Evolutionary conservation across 2,888 invertebrate species (phyloP).

Genomic region (Caenorhabditis macrosperma): DNA sequence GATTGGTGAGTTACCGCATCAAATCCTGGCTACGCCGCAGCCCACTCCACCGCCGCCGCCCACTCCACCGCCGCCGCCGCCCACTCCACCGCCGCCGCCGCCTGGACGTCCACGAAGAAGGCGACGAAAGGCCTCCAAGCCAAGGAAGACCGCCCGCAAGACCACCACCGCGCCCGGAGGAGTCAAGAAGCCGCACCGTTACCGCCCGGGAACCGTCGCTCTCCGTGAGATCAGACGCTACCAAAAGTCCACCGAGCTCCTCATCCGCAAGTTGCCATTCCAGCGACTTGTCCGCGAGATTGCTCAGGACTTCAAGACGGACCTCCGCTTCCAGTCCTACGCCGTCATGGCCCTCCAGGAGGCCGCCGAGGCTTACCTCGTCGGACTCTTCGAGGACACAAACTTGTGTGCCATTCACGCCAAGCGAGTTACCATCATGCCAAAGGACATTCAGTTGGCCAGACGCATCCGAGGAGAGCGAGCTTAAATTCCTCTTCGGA

Average conservation of each 20-base stretch:
- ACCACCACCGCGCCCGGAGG: constrained; percentile 95
- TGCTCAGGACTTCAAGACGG: constrained; percentile 96
- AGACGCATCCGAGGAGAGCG: constrained; percentile 90
- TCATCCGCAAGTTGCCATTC: constrained; percentile 95
- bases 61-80: too few species aligned
- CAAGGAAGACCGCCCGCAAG: too few species aligned
- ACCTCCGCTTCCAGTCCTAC: constrained; percentile 95
- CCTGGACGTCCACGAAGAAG: too few species aligned
- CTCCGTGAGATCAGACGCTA: constrained; percentile 96
- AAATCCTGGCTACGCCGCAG: too few species aligned
- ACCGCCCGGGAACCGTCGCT: constrained; percentile 94
- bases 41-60: too few species aligned
- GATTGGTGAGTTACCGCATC: too few species aligned
- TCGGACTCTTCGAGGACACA: constrained; percentile 94
- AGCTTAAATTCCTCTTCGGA: too few species aligned
- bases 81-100: too few species aligned
- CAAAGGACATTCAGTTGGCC: constrained; percentile 96
- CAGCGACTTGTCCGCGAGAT: constrained; percentile 95
- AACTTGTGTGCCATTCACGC: constrained; percentile 97
- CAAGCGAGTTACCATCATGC: constrained; percentile 97
- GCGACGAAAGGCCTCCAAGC: too few species aligned
- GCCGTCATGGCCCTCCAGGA: constrained; percentile 94
- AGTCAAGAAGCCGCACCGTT: constrained; percentile 96
- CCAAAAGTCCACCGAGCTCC: constrained; percentile 94
- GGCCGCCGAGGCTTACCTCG: constrained; percentile 88